These are phyloP conservation scores for Pseudomugil gertrudae DNA, from an alignment of 2,797 vertebrate species.

Conservation along the genomic window DNA sequence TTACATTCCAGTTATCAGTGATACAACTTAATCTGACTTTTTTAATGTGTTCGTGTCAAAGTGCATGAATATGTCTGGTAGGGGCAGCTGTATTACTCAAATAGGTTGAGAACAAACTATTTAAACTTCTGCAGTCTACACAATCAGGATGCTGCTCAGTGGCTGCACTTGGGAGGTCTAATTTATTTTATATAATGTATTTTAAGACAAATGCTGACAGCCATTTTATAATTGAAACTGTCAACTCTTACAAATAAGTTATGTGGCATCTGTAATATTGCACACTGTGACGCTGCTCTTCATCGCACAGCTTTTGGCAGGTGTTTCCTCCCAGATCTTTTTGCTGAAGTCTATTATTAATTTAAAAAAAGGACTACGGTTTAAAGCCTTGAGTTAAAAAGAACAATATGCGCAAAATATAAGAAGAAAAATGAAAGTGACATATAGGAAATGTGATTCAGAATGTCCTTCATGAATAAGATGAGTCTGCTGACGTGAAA, in stretches of 20 bases:
- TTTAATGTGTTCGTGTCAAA: neutral
- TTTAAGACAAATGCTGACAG: neutral
- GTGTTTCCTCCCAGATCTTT: neutral
- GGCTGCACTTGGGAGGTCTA: neutral
- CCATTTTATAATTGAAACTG: neutral
- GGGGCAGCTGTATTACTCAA: neutral
- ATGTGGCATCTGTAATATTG: neutral
- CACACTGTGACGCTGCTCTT: neutral
- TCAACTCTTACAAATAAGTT: neutral
- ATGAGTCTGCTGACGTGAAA: too few relatives aligned
- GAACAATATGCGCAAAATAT: too few relatives aligned
- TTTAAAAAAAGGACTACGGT: neutral
- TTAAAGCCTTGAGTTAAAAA: too few relatives aligned
- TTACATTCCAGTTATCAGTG: neutral
- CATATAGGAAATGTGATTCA: neutral
- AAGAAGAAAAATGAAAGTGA: neutral
- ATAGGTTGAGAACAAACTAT: too few relatives aligned
- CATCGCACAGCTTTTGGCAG: neutral
- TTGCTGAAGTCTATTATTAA: neutral
- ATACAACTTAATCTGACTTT: neutral
- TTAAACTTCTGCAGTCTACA: too few relatives aligned
- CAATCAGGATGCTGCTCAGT: neutral
- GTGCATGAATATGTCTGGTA: neutral
- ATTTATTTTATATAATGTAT: slow-evolving; percentile 1
- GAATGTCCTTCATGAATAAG: too few relatives aligned